Evolutionary conservation across 1,140 invertebrate species (phyloP).

Genomic region (Phortica variegata): DNA sequence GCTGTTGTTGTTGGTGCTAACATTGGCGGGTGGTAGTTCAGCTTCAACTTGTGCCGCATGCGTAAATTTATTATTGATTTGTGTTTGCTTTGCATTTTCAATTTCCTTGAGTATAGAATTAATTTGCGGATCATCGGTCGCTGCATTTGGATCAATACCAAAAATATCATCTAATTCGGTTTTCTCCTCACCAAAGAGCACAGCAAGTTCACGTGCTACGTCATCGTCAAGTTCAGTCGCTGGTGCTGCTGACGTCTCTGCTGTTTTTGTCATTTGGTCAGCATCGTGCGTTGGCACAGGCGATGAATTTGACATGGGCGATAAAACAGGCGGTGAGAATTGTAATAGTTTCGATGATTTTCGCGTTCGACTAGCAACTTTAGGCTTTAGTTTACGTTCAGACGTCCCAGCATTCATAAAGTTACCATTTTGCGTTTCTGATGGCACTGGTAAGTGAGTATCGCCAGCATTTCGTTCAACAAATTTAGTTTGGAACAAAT

Average conservation of each 20-base stretch:
- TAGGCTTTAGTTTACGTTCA: not conserved
- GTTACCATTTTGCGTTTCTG: too few relatives aligned
- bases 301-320: conserved; percentile 6
- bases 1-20: not conserved
- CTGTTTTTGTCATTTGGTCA: not conserved
- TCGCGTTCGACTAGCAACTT: conserved; percentile 4
- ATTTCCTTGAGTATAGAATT: conserved; percentile 27
- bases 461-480: too few relatives aligned
- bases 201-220: conserved; percentile 38
- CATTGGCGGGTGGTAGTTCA: conserved; percentile 8
- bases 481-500: conserved; percentile 38
- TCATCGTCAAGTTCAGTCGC: conserved; percentile 28
- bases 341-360: too few relatives aligned
- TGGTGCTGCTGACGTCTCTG: not conserved
- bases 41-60: not conserved
- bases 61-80: not conserved
- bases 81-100: conserved; percentile 3
- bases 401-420: conserved; percentile 3
- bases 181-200: conserved; percentile 41
- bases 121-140: conserved; percentile 28
- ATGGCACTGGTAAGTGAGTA: too few relatives aligned
- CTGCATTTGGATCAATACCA: conserved; percentile 28
- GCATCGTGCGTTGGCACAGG: too few relatives aligned
- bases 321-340: not conserved
- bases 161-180: conserved; percentile 47